phyloP scores from a whole-genome alignment of 2,113 vertebrate genomes.

The Corapipo altera region DNA sequence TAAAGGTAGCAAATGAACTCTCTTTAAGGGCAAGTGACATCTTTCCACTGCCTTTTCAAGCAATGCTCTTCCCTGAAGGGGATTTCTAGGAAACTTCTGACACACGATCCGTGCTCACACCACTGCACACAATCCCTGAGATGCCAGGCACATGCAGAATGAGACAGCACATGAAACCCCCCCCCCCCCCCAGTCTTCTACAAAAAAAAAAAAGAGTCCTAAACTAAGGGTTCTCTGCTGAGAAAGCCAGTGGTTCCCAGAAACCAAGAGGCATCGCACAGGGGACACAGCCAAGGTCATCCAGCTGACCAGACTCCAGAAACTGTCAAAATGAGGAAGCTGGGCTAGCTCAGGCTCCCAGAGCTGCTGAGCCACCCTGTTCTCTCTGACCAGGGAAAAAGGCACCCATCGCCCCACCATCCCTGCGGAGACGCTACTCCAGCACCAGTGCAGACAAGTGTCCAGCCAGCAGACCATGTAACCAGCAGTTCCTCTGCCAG shows the following conservation, averaged over 20 bases:
- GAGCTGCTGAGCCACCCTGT: background rate
- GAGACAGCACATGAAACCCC: background rate
- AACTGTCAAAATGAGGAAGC: background rate
- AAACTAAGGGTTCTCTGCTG: background rate
- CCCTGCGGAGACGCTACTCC: background rate
- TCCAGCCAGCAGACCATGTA: background rate
- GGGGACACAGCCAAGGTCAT: background rate
- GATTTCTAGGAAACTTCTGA: constrained; percentile 29
- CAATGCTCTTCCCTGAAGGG: background rate
- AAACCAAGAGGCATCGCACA: background rate
- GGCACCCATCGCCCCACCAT: background rate
- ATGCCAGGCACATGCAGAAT: background rate
- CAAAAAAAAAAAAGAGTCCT: background rate
- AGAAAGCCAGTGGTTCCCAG: background rate
- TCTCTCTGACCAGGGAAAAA: background rate
- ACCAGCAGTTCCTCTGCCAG: background rate
- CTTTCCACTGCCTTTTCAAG: background rate
- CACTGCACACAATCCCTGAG: rapidly evolving
- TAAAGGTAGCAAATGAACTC: constrained; percentile 4
- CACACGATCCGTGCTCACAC: background rate
- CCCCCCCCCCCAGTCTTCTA: rapidly evolving
- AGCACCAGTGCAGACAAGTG: background rate
- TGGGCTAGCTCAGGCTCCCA: background rate
- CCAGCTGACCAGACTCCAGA: background rate
- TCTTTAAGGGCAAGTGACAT: background rate